Percentiles rank a stretch among this genome's conserved stretches.
Evolutionary conservation across 2,888 invertebrate genomes (phyloP).

Genomic region (Mesoligia furuncula): DNA sequence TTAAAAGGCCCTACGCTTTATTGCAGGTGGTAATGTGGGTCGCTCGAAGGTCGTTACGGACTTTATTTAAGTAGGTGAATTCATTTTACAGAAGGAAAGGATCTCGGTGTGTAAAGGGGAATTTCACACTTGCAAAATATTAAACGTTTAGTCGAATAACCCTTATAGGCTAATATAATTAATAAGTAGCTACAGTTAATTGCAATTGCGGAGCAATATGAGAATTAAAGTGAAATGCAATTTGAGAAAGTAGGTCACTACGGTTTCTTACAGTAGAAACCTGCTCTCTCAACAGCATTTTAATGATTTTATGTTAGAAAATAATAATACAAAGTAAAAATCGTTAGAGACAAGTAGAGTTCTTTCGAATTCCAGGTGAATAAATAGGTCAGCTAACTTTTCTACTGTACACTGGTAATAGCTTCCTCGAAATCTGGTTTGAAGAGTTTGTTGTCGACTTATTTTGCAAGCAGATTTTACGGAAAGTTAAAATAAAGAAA

Average conservation of each 20-base stretch:
- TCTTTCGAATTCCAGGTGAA: not conserved
- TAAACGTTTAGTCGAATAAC: not conserved
- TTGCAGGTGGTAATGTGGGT: conserved; percentile 49
- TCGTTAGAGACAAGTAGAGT: not conserved
- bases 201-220: conserved; percentile 12
- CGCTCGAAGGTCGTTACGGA: conserved; percentile 40
- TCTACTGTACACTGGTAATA: not conserved
- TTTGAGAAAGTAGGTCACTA: not conserved
- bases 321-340: not conserved
- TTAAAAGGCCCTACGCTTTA: conserved; percentile 67
- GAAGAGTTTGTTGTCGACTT: not conserved
- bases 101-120: not conserved
- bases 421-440: not conserved
- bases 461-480: not conserved
- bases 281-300: not conserved
- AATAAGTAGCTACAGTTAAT: not conserved
- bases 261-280: not conserved
- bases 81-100: conserved; percentile 27
- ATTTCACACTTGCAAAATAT: conserved; percentile 17
- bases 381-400: not conserved
- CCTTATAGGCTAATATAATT: not conserved
- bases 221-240: conserved; percentile 6
- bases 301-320: not conserved
- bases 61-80: conserved; percentile 40
- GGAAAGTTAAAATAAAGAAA: not conserved